Conservation (phyloP, 2,113 vertebrate genomes). For the Hylia prasina region DNA sequence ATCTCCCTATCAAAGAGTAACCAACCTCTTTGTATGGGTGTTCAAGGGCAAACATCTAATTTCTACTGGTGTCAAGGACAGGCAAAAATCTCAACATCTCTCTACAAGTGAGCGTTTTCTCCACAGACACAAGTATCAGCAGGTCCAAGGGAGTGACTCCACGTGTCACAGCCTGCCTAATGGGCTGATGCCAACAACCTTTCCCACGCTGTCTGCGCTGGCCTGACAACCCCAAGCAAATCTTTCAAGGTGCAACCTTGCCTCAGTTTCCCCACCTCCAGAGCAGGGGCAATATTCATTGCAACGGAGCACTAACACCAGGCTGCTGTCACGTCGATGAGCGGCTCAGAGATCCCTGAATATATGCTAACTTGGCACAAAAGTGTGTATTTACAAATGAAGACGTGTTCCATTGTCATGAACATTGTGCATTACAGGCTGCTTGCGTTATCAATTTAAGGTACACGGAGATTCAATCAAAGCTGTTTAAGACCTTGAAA, state of each 20-base stretch:
- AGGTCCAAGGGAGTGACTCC: background rate
- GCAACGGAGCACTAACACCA: background rate
- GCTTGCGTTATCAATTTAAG: conserved; percentile 47
- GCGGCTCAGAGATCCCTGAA: background rate
- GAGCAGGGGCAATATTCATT: background rate
- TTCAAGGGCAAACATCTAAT: conserved; percentile 22
- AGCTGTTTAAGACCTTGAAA: conserved; percentile 65
- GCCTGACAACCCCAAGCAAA: background rate
- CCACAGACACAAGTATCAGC: background rate
- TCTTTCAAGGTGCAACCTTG: background rate
- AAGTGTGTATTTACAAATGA: conserved; percentile 33
- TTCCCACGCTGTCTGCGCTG: background rate
- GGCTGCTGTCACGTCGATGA: background rate
- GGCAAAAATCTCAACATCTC: background rate
- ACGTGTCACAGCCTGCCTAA: background rate
- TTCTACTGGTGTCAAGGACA: background rate
- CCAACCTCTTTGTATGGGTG: background rate
- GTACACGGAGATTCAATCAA: conserved; percentile 34
- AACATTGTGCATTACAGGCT: conserved; percentile 19
- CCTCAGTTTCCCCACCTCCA: background rate
- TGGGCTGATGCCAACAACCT: background rate
- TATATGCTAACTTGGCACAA: conserved; percentile 9
- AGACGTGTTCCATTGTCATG: conserved; percentile 11
- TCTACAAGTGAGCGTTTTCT: background rate
- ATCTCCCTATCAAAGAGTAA: background rate